A percentile compares a stretch with the other conserved stretches of the same genome.
These are phyloP conservation scores for Pinctada fucata DNA, from an alignment of 2,888 invertebrate genomes.

Conservation along the genomic window DNA sequence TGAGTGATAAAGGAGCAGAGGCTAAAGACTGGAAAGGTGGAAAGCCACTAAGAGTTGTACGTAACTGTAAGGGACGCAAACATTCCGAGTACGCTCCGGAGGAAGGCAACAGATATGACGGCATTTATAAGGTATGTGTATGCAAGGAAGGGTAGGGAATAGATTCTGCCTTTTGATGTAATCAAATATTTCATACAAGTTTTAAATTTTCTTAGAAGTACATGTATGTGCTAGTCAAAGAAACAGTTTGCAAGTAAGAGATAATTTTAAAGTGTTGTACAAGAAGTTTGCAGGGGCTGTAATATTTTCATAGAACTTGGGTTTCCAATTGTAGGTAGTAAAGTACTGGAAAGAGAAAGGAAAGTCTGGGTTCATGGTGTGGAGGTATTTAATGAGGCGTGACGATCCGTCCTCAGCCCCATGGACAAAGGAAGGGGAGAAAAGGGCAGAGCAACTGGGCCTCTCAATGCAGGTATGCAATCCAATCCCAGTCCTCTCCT, in stretches of 20 bases:
- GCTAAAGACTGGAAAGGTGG: conserved; percentile 86
- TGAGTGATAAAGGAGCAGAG: conserved; percentile 83
- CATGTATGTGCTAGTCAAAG: too few relatives aligned
- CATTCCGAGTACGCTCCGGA: conserved; percentile 88
- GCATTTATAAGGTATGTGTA: conserved; percentile 84
- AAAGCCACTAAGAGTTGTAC: conserved; percentile 87
- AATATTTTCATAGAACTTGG: too few relatives aligned
- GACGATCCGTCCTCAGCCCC: conserved; percentile 89
- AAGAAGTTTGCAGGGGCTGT: too few relatives aligned
- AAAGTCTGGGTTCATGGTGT: conserved; percentile 87
- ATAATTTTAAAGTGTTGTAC: too few relatives aligned
- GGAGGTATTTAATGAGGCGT: conserved; percentile 86
- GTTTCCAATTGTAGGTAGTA: conserved; percentile 79
- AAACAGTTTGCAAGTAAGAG: too few relatives aligned
- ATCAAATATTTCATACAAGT: too few relatives aligned
- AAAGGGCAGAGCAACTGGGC: conserved; percentile 77
- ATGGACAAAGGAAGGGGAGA: conserved; percentile 85
- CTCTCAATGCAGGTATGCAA: conserved; percentile 73
- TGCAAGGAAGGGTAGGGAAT: not conserved
- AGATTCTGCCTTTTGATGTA: too few relatives aligned
- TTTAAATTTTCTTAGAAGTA: too few relatives aligned
- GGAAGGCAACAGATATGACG: conserved; percentile 87
- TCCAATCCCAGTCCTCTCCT: too few relatives aligned
- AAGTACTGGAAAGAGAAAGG: conserved; percentile 89
- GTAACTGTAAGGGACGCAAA: conserved; percentile 86